Evolutionary conservation across 2,797 vertebrate species (phyloP), one percentile per base, ranked within the genome.

Genomic region (Ibycter americanus): DNA sequence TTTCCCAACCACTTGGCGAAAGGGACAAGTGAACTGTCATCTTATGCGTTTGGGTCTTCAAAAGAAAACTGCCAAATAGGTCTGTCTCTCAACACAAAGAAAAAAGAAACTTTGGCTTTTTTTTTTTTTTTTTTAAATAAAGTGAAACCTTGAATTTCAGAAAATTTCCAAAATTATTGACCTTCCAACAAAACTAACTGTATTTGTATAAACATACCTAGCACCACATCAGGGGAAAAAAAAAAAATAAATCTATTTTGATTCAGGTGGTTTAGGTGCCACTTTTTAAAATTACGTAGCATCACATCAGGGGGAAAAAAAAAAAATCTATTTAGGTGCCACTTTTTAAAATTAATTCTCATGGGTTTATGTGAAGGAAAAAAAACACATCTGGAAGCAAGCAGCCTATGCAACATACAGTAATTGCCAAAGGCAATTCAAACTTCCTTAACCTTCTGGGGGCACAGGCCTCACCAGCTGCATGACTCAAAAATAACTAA

Each of bases 381-480:
- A 68, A 67, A 73, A 58, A 11, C 0, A 20, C 95, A 96, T 95
- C 96, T 95, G 94, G 93, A 97, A 93, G 63, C 54, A 83, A 80
- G 90, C 67, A 85, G 71, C 71, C 78, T 78, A 85, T 92, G 84
- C 90, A 85, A 84, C 78, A 85, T 3, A 65, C 0, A 80, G 8
- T 59, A 83, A 83, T 65, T 93, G 95, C 94, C 86, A 95, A 88
- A 92, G 78, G 90, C 92, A 92, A 87, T 83, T 87, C 85, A 70
- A 93, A 85, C 83, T 94, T 94, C 67, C 78, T 83, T 89, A 87
- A 93, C 88, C 86, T 96, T 90, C 83, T 46, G 14, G 55, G 68
- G 81, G 83, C 80, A 89, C 59, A 93, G 80, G 83, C 71, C 90
- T 83, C 86, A 77, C 59, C 90, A 96, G 74, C 88, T 95, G 88